Percentiles rank a stretch among this genome's conserved stretches.
Conservation (phyloP, 2,888 invertebrate species). For the Macaria notata region DNA sequence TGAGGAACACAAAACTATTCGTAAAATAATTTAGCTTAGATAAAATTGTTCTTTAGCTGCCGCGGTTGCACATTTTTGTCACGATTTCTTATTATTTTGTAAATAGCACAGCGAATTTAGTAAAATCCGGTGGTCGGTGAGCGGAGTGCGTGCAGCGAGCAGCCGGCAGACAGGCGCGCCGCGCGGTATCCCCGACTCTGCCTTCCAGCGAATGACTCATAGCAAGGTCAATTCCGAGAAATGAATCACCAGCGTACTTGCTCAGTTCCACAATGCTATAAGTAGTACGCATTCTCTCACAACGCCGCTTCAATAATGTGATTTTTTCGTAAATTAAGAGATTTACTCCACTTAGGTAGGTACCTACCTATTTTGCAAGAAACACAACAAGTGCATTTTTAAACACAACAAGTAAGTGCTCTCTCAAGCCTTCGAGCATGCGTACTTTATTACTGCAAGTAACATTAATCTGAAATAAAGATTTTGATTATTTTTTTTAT, state of each 20-base stretch:
- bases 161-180: constrained; percentile 81
- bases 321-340: constrained; percentile 45
- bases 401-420: too few species aligned
- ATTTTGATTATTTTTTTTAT: too few species aligned
- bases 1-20: constrained; percentile 66
- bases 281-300: constrained; percentile 72
- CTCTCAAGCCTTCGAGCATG: too few species aligned
- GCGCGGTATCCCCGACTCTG: constrained; percentile 83
- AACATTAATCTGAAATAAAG: too few species aligned
- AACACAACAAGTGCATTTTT: too few species aligned
- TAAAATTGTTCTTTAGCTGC: constrained; percentile 48
- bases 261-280: constrained; percentile 76
- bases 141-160: constrained; percentile 73
- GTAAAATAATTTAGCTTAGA: constrained; percentile 45
- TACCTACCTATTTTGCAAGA: constrained; percentile 6
- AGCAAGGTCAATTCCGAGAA: constrained; percentile 83
- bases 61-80: constrained; percentile 55
- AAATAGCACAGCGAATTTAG: constrained; percentile 48
- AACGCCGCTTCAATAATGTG: constrained; percentile 52
- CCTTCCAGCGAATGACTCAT: constrained; percentile 83
- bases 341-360: constrained; percentile 5
- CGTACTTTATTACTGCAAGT: too few species aligned
- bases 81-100: constrained; percentile 40
- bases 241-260: constrained; percentile 80
- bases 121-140: constrained; percentile 57